These are phyloP conservation scores for Cryptomyrus ogoouensis DNA, from an alignment of 2,113 vertebrate species.

Conservation along the genomic window DNA sequence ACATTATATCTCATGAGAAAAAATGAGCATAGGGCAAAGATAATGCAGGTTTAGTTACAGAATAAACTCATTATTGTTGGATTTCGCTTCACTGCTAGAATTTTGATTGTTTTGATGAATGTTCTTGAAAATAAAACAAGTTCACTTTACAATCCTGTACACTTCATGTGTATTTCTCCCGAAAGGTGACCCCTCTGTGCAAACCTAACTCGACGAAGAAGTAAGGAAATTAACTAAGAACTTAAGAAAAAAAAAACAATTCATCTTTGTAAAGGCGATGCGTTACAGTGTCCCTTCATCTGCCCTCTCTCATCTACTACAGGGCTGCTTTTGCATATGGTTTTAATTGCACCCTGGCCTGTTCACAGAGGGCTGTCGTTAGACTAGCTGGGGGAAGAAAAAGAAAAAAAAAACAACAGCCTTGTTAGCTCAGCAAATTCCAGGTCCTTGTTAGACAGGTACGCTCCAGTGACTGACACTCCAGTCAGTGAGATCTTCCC, in stretches of 20 bases:
- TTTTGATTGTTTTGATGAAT: background rate
- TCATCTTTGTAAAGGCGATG: background rate
- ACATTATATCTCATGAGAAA: background rate
- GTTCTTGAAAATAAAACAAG: background rate
- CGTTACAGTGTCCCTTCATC: background rate
- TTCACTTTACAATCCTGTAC: background rate
- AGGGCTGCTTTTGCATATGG: background rate
- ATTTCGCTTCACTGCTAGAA: background rate
- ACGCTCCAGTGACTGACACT: background rate
- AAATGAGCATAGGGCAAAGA: background rate
- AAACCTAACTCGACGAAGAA: background rate
- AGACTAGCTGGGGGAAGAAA: background rate
- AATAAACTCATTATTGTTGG: background rate
- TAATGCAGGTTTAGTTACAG: background rate
- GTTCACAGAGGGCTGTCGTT: background rate
- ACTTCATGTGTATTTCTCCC: background rate
- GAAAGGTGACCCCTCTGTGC: background rate
- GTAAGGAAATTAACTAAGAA: background rate
- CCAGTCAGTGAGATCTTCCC: background rate
- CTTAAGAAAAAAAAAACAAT: background rate
- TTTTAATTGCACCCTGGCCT: constrained; percentile 4
- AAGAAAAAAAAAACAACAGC: background rate
- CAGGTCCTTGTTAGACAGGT: constrained; percentile 7
- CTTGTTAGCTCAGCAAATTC: background rate
- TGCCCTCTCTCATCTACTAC: background rate